Conservation (phyloP, 1,140 invertebrate species). For the Branchinecta lynchi region DNA sequence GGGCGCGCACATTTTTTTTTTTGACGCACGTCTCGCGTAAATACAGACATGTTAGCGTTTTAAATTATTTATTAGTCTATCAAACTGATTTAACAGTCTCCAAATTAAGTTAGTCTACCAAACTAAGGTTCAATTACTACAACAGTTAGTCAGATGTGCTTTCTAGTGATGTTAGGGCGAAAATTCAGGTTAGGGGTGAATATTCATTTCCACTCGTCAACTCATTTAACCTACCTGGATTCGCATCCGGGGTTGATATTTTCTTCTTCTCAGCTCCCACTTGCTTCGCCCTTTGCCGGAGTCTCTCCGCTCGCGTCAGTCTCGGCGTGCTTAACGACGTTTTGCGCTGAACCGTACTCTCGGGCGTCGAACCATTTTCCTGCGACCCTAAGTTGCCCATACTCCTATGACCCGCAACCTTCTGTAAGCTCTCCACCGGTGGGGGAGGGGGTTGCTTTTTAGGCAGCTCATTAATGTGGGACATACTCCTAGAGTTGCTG, state of each 20-base stretch:
- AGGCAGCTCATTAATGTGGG: background rate
- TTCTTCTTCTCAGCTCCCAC: conserved; percentile 1
- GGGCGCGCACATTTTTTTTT: too few relatives aligned
- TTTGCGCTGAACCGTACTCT: background rate
- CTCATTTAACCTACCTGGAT: background rate
- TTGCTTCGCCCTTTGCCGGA: background rate
- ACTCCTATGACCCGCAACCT: background rate
- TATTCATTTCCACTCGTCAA: too few relatives aligned
- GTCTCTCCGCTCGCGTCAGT: background rate
- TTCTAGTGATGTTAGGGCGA: too few relatives aligned
- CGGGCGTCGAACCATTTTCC: background rate
- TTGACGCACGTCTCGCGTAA: too few relatives aligned
- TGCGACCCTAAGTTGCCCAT: background rate
- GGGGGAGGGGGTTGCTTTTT: background rate
- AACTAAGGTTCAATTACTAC: too few relatives aligned
- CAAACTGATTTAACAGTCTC: too few relatives aligned
- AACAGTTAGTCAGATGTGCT: too few relatives aligned
- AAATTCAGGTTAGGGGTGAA: too few relatives aligned
- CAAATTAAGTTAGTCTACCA: too few relatives aligned
- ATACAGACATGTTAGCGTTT: too few relatives aligned
- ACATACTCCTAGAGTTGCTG: background rate
- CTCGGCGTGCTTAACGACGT: background rate
- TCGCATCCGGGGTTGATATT: background rate
- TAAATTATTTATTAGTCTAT: too few relatives aligned
- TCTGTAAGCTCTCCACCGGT: background rate